Evolutionary conservation across 2,113 vertebrate species (phyloP).

Genomic region (Microtus ochrogaster): DNA sequence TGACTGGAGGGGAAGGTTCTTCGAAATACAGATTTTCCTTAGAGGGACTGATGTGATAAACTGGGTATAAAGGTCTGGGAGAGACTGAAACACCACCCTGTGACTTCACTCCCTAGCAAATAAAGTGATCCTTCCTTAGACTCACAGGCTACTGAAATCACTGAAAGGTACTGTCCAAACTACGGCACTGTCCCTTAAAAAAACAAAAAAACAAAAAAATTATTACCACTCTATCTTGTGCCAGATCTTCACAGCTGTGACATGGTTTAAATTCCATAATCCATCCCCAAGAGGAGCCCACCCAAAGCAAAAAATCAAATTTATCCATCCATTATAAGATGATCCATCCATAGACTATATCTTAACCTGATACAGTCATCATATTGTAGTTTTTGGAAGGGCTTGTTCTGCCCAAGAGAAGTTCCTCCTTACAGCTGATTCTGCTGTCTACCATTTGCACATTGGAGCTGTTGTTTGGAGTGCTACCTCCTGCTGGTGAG

Average conservation of each 20-base stretch:
- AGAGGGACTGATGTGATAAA: slow-evolving; percentile 83
- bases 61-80: slow-evolving; percentile 83
- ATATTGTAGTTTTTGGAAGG: slow-evolving; percentile 99
- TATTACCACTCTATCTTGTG: slow-evolving; percentile 89
- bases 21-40: slow-evolving; percentile 86
- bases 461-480: slow-evolving; percentile 86
- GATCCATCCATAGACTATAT: slow-evolving; percentile 92
- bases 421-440: slow-evolving; percentile 99
- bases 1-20: slow-evolving; percentile 84
- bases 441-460: slow-evolving; percentile 96
- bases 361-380: slow-evolving; percentile 99
- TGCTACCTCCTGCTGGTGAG: slow-evolving; percentile 88
- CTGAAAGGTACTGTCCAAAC: slow-evolving; percentile 91
- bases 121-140: slow-evolving; percentile 85
- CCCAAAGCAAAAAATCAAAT: slow-evolving; percentile 93
- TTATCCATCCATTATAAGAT: slow-evolving; percentile 97
- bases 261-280: slow-evolving; percentile 93
- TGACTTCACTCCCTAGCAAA: slow-evolving; percentile 87
- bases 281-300: slow-evolving; percentile 93
- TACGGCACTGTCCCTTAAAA: slow-evolving; percentile 90
- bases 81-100: slow-evolving; percentile 86
- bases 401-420: slow-evolving; percentile 96
- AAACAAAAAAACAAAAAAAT: slow-evolving; percentile 76
- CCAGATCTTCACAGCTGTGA: slow-evolving; percentile 93
- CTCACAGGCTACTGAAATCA: slow-evolving; percentile 91